phyloP scores from a whole-genome alignment of 2,888 invertebrate species.

The Pachydiplax longipennis region DNA sequence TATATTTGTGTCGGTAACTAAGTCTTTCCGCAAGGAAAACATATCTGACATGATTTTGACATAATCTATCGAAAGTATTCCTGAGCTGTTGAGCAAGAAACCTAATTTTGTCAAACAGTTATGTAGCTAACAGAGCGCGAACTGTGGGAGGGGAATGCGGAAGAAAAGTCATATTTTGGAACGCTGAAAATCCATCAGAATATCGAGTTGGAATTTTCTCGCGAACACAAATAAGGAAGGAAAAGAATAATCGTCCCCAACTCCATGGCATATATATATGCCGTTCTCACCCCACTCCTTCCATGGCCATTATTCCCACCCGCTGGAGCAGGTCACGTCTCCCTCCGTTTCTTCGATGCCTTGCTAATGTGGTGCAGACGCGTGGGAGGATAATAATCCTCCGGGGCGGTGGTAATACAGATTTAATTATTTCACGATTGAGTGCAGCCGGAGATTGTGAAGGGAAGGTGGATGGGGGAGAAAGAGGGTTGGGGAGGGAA shows the following conservation, averaged over 20 bases:
- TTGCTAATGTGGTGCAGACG: not conserved
- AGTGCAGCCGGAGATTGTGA: not conserved
- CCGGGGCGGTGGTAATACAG: not conserved
- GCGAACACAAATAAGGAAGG: too few species aligned
- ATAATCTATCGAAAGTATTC: too few species aligned
- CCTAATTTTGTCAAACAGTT: too few species aligned
- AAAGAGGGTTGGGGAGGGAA: not conserved
- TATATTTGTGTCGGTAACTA: too few species aligned
- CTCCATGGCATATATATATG: not conserved
- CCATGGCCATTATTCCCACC: not conserved
- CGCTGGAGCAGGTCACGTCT: not conserved
- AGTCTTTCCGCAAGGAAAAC: too few species aligned
- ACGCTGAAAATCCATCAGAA: too few species aligned
- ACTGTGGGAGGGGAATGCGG: too few species aligned
- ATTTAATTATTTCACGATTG: constrained; percentile 41
- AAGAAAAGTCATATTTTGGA: too few species aligned
- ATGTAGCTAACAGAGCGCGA: too few species aligned
- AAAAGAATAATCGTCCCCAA: not conserved
- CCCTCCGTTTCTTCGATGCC: not conserved
- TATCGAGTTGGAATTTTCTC: too few species aligned
- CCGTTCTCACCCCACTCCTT: not conserved
- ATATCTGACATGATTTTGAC: too few species aligned
- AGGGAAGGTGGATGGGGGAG: not conserved
- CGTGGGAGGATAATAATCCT: not conserved
- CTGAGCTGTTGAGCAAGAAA: too few species aligned